These are phyloP conservation scores for Peromyscus attwateri DNA, from an alignment of 2,797 vertebrate genomes.

Conservation along the genomic window DNA sequence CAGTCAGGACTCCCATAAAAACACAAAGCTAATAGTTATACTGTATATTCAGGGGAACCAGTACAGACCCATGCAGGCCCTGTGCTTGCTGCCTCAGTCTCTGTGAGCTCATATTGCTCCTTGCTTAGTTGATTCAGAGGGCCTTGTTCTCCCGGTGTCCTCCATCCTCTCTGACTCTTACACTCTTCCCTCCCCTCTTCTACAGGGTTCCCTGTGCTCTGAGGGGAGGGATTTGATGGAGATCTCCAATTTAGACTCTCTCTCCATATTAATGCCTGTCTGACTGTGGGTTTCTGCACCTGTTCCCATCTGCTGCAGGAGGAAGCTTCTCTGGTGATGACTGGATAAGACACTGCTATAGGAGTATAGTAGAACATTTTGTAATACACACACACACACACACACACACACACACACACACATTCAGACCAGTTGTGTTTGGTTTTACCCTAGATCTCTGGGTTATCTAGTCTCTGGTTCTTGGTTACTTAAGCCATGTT, in stretches of 20 bases:
- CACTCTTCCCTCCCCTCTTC: background rate
- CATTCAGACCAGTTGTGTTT: background rate
- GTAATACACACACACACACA: too few species aligned
- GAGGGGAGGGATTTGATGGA: background rate
- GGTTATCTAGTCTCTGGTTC: background rate
- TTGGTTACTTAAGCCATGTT: background rate
- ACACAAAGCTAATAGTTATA: background rate
- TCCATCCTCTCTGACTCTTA: too few species aligned
- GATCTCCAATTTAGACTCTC: too few species aligned
- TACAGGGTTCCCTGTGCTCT: background rate
- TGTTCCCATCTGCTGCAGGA: background rate
- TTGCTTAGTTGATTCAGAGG: background rate
- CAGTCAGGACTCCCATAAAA: background rate
- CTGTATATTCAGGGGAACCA: background rate
- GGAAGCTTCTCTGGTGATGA: background rate
- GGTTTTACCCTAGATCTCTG: background rate
- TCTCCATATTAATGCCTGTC: background rate
- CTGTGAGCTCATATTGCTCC: background rate
- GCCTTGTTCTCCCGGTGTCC: background rate
- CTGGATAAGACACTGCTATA: too few species aligned
- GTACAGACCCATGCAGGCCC: background rate
- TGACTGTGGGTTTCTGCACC: background rate
- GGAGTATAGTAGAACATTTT: too few species aligned
- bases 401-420: too few species aligned
- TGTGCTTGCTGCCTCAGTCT: background rate